Base-by-base conservation (phyloP, 2,797 vertebrate species). In the Trachops cirrhosus region DNA sequence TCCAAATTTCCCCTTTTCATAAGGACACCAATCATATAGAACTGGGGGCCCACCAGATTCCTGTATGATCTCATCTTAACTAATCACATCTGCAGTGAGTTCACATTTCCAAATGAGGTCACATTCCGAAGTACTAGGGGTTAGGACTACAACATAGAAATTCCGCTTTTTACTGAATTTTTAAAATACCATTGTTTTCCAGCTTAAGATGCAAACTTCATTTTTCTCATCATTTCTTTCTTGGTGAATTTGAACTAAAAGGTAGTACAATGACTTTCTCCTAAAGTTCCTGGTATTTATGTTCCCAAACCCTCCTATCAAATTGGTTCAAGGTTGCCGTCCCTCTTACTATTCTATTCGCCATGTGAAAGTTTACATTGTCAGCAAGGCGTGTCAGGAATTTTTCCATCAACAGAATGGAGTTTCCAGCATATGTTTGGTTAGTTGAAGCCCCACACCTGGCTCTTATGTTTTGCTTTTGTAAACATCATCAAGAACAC, bases 151-250 rank as follows among this genome's bases (percentile, higher is more conserved):
- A 92, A 50, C 48, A 77, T 52, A 87, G 22, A 46, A 94, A 48
- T 93, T 93, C 64, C 22, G 22, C 21, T 89, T 75, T 86, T 89
- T 74, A 32, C 12, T 80, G 39, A 64, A 64, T 46, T 89, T 92
- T 91, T 90, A 52, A 80, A 86, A 62, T 82, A 41, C 50, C 41
- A 5, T 78, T 68, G 18, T 95, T 95, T 92, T 77, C 77, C 84
- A 75, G 74, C 77, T 89, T 82, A 89, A 85, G 59, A 71, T 75
- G 29, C n/a, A 84, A 32, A 75, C 70, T 62, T 94, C 10, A 54
- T 83, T 91, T 34, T 86, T 93, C 64, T 85, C 59, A 79, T 75
- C 80, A 91, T 75, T 93, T 94, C 70, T 92, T 93, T 90, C 62
- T 86, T 67, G 32, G 44, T 54, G 16, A 88, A 86, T 95, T 50